Conservation (phyloP, 2,797 vertebrate species). For the Scyliorhinus canicula region DNA sequence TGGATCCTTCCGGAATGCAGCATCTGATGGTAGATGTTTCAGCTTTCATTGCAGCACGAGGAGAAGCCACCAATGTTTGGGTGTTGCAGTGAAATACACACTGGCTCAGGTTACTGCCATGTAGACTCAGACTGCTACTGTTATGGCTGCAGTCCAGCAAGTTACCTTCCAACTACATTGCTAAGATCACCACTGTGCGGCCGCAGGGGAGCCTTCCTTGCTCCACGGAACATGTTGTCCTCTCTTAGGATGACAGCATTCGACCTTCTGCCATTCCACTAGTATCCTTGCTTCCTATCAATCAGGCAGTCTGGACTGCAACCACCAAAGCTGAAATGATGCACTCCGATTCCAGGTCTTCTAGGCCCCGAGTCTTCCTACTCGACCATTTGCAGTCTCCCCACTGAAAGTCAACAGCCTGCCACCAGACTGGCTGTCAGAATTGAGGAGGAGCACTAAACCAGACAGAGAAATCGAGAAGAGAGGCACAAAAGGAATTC, state of each 20-base stretch:
- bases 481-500: not conserved
- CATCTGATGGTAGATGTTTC: not conserved
- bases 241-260: too few species aligned
- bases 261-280: not conserved
- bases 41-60: not conserved
- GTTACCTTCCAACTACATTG: too few species aligned
- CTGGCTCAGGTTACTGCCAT: not conserved
- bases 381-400: not conserved
- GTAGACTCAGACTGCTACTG: not conserved
- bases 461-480: not conserved
- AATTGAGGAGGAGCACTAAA: not conserved
- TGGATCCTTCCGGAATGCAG: too few species aligned
- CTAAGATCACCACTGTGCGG: too few species aligned
- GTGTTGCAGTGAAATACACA: too few species aligned
- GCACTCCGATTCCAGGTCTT: not conserved
- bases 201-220: too few species aligned
- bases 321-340: not conserved
- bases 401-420: not conserved
- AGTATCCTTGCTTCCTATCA: not conserved
- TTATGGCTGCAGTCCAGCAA: not conserved
- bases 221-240: too few species aligned
- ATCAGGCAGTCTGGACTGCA: not conserved
- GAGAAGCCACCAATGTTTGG: not conserved
- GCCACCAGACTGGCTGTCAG: not conserved
- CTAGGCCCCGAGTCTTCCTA: not conserved